Conservation (phyloP, 2,797 vertebrate species). For the Notolepis coatsorum region DNA sequence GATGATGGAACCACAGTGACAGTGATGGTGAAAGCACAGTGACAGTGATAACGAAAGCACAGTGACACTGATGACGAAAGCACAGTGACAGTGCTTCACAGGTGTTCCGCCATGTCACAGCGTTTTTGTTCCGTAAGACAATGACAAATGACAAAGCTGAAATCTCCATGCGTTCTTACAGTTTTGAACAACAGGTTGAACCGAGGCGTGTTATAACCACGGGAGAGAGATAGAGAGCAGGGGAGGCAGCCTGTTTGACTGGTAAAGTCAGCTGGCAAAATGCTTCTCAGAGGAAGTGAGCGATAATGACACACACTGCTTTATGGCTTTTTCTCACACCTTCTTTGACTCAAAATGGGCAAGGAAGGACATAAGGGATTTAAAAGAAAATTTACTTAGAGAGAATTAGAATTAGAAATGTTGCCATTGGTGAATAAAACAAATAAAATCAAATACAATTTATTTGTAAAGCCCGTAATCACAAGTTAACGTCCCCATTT, state of each 20-base stretch:
- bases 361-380: neutral
- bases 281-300: constrained; percentile 46
- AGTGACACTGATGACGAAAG: constrained; percentile 29
- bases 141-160: constrained; percentile 44
- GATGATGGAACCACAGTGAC: no score
- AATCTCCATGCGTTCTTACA: constrained; percentile 40
- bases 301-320: constrained; percentile 5
- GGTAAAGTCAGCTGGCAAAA: constrained; percentile 68
- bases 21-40: no score
- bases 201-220: constrained; percentile 53
- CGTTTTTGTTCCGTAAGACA: constrained; percentile 12
- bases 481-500: neutral
- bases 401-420: no score
- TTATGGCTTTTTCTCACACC: neutral
- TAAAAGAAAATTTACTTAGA: no score
- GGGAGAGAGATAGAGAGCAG: constrained; percentile 58
- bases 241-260: constrained; percentile 71
- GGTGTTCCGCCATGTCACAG: constrained; percentile 8
- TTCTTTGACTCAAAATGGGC: neutral
- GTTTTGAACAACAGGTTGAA: constrained; percentile 67
- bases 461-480: no score
- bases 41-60: no score
- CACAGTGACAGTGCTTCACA: neutral
- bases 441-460: no score
- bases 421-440: no score